Evolutionary conservation across 2,888 invertebrate genomes (phyloP), one percentile per base, ranked within the genome.

Genomic region (Myopa tessellatipennis): DNA sequence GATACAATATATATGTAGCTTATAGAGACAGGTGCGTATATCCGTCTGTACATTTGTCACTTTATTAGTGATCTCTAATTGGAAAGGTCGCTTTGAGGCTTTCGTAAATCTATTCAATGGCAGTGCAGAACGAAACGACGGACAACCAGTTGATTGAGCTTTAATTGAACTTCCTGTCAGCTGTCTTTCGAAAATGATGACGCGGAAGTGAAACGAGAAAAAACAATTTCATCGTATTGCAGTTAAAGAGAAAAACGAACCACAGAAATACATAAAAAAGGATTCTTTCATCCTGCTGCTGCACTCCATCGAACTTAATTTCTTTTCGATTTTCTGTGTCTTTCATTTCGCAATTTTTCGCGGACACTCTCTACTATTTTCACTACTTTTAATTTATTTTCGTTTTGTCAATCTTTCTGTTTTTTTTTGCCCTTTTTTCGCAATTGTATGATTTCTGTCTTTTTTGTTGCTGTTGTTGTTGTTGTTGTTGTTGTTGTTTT

Each of bases 181-280:
- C 68, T 50, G 50, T 8, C 50, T 80, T 78, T 80, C 78, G 77
- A 50, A 71, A 76, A 60, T 77, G 26, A 26, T 26, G 26, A 26
- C 26, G 26, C 2, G 26, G 26, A 26, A 26, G 26, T 26, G 26
- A 26, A 26, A 26, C 2, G 2, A 26, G 26, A 26, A 26, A 26
- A 26, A 26, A 26, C 26, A 26, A 26, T 26, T 26, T 26, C 2
- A 26, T 26, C 26, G 26, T 76, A 69, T 72, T 55, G 75, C 50
- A 58, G 40, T 55, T 55, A 55, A 6, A n/a, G 10, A 55, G 5
- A 12, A 16, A 55, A 77, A 69, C 50, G 69, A 70, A 77, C 50
- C 52, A 77, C 55, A 55, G 58, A 45, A 65, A 16, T 4, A 4
- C 14, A 52, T 8, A 52, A 70, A 14, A 16, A 26, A 70, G 14